phyloP scores from a whole-genome alignment of 2,888 invertebrate species.

The Bembecia ichneumoniformis region DNA sequence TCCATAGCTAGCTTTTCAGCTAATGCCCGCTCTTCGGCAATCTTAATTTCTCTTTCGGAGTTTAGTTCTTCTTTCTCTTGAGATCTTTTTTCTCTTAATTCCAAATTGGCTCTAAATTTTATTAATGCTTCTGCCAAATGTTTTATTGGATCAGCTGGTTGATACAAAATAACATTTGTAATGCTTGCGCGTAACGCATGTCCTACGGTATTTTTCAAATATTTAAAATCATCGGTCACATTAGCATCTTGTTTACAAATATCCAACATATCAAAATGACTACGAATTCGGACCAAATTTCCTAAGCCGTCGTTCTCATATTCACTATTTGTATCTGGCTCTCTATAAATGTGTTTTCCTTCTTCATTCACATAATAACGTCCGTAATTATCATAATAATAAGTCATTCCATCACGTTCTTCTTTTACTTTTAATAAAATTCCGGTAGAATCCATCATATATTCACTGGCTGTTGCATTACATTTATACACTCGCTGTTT shows the following conservation, averaged over 20 bases:
- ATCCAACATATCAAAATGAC: conserved; percentile 43
- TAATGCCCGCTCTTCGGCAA: conserved; percentile 44
- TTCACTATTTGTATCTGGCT: conserved; percentile 47
- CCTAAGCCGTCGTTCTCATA: conserved; percentile 64
- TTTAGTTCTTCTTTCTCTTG: conserved; percentile 43
- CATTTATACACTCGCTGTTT: conserved; percentile 56
- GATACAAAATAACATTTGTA: conserved; percentile 48
- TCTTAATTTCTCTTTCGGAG: conserved; percentile 38
- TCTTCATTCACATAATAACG: conserved; percentile 50
- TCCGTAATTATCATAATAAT: conserved; percentile 55
- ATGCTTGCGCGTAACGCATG: conserved; percentile 50
- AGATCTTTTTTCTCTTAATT: conserved; percentile 37
- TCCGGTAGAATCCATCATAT: conserved; percentile 55
- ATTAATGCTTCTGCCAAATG: conserved; percentile 41
- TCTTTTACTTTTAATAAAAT: conserved; percentile 51
- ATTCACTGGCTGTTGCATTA: conserved; percentile 50
- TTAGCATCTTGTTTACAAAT: conserved; percentile 49
- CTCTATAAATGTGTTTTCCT: conserved; percentile 58
- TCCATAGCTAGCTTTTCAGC: conserved; percentile 43
- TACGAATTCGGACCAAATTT: conserved; percentile 58
- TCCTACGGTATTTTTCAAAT: conserved; percentile 50
- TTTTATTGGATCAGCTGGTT: conserved; percentile 58
- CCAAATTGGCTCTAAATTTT: conserved; percentile 52
- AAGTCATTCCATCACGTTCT: conserved; percentile 42
- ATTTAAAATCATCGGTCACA: conserved; percentile 56